Evolutionary conservation across 2,888 invertebrate genomes (phyloP), one percentile per base, ranked within the genome.

Genomic region (Sarcophaga carnaria): DNA sequence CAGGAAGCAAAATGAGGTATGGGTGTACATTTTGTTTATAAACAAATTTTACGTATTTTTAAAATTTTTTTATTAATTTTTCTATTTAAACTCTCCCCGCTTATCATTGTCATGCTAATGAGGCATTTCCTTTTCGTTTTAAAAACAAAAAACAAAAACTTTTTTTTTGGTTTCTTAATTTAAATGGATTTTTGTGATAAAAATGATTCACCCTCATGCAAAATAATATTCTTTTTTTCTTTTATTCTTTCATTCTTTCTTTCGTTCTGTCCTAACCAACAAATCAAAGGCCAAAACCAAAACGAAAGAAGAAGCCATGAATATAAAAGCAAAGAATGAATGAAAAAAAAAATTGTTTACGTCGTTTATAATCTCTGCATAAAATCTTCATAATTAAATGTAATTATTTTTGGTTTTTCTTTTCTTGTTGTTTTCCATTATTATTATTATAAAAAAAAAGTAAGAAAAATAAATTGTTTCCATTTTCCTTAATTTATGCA

Each of bases 341-440:
- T 11, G 12, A 47, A 37, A 54, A 75, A 81, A 14, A 67, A 62
- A 72, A 54, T 22, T 79, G 49, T 22, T 45, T 2, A 37, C 47
- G 20, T 70, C 54, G 12, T 37, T 66, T 59, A 86, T 83, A 81
- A 83, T 83, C 83, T 86, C 54, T 75, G 75, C 67, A 83, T 84
- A 75, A 88, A 88, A 88, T 86, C 85, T 72, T 80, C 62, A 82
- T 88, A 89, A 89, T 88, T 89, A 88, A 89, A 87, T 86, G 87
- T 89, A 88, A 88, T 88, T 89, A 88, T 88, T 82, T 85, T 59
- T 69, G 27, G 1, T 22, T 25, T 72, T 47, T 84, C 17, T 12
- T 54, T 12, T 37, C 37, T 37, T 82, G 78, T 71, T 75, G 59
- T 79, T 83, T 63, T 83, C 54, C 54, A 14, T 54, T 54, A 54